A percentile compares a stretch with the other conserved stretches of the same genome.
phyloP scores from a whole-genome alignment of 1,140 invertebrate species.

The Brachionus paranguensis region DNA sequence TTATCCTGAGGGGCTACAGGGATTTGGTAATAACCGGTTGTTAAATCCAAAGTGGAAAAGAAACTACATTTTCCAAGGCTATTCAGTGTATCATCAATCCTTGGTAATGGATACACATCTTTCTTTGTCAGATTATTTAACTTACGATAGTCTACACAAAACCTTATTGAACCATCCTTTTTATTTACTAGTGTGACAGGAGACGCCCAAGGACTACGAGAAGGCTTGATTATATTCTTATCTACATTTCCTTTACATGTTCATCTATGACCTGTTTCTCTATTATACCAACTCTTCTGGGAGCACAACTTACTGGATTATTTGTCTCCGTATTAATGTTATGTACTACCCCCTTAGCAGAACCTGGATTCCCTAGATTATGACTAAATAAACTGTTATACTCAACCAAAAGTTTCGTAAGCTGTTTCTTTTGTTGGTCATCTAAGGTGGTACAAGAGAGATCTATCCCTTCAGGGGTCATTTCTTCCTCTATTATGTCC shows the following conservation, averaged over 20 bases:
- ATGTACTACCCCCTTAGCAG: background rate
- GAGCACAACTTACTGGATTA: no score
- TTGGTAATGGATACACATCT: no score
- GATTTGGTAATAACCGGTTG: no score
- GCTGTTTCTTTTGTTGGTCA: background rate
- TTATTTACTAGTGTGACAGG: conserved; percentile 21
- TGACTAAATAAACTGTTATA: background rate
- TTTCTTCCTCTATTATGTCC: background rate
- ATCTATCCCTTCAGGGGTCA: background rate
- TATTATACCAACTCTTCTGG: background rate
- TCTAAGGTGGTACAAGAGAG: background rate
- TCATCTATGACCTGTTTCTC: background rate
- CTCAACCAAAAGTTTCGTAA: background rate
- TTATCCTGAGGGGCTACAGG: no score
- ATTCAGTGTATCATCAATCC: background rate
- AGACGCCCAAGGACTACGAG: background rate
- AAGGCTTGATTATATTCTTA: background rate
- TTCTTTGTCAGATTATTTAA: no score
- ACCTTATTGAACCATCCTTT: background rate
- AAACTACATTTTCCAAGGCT: background rate
- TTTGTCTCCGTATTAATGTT: background rate
- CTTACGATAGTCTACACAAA: background rate
- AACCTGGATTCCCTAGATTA: background rate
- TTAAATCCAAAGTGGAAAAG: no score
- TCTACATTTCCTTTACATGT: background rate